phyloP scores from a whole-genome alignment of 2,797 vertebrate species.

The Iguana delicatissima region DNA sequence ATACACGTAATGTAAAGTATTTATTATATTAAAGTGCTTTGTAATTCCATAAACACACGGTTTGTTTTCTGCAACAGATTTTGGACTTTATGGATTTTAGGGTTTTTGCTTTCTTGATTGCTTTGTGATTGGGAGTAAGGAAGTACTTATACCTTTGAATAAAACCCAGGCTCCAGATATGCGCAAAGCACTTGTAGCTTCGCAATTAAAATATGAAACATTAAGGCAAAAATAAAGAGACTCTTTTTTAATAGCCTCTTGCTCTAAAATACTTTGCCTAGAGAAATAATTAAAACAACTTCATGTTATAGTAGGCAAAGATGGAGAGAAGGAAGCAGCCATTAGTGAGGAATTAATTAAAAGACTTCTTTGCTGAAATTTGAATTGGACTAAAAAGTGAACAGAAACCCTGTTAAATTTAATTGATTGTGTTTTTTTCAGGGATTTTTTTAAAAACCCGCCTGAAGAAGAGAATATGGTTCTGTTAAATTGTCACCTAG shows the following conservation, averaged over 20 bases:
- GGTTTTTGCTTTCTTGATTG: background rate
- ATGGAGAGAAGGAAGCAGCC: background rate
- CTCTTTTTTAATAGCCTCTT: slow-evolving; percentile 41
- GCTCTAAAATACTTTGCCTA: slow-evolving; percentile 40
- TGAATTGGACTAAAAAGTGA: slow-evolving; percentile 51
- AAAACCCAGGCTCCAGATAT: background rate
- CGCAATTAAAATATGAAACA: slow-evolving; percentile 10
- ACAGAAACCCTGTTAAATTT: slow-evolving; percentile 48
- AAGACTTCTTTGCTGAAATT: slow-evolving; percentile 34
- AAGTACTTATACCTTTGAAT: background rate
- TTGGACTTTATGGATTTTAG: background rate
- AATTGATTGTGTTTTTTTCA: background rate
- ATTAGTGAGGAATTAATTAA: slow-evolving; percentile 52
- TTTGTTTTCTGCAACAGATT: background rate
- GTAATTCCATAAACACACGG: background rate
- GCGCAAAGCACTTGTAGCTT: background rate
- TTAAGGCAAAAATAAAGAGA: slow-evolving; percentile 29
- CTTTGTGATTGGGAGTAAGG: background rate
- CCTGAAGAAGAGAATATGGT: slow-evolving; percentile 57
- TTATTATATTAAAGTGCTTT: background rate
- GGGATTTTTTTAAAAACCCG: slow-evolving; percentile 37
- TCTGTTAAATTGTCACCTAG: slow-evolving; percentile 45
- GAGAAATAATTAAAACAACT: slow-evolving; percentile 47
- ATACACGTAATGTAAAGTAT: background rate
- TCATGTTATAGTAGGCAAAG: background rate